Evolutionary conservation across 2,797 vertebrate genomes (phyloP), one percentile per base, ranked within the genome.

Genomic region (Urophycis tenuis): DNA sequence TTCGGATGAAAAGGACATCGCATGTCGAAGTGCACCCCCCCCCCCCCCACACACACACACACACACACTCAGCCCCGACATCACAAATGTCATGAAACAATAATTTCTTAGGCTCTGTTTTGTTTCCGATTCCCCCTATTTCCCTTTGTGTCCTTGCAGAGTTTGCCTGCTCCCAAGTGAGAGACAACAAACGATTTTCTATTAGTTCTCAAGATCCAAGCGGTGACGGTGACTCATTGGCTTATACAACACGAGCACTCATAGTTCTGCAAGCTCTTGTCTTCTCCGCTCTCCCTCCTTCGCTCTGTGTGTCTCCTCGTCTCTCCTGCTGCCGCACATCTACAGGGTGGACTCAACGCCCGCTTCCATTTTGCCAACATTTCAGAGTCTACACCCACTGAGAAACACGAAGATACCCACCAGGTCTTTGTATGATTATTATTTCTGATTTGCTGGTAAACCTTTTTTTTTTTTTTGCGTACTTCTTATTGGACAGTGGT

Each of bases 231-330:
- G 92, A 92, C 86, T 92, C 92, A 92, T 87, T 88, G 83, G 87
- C 89, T 92, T 91, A 92, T 84, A 91, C 90, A 93, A 92, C 89
- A 87, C 84, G 87, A 88, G 86, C 80, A 86, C 88, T 91, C 87
- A 82, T 88, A 88, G 85, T 90, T 88, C 81, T 91, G 83, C 82
- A 83, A 88, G 84, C 82, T 85, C 81, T 88, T 67, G 76, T 81
- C 79, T 88, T 77, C 81, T 80, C 71, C 85, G 81, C 80, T 84
- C 82, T 75, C 30, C 81, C 79, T 88, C 87, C 81, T 86, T 90
- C 87, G 87, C 84, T 90, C 85, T 82, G 84, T 89, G 81, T 78
- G 87, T 88, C 86, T 85, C 81, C 83, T 90, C 89, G 88, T 88
- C 86, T 86, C 88, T 86, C 83, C 81, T 81, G 82, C 88, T 78